These are phyloP conservation scores for Andinoacara biseriatus DNA, from an alignment of 2,113 vertebrate species.

Conservation along the genomic window DNA sequence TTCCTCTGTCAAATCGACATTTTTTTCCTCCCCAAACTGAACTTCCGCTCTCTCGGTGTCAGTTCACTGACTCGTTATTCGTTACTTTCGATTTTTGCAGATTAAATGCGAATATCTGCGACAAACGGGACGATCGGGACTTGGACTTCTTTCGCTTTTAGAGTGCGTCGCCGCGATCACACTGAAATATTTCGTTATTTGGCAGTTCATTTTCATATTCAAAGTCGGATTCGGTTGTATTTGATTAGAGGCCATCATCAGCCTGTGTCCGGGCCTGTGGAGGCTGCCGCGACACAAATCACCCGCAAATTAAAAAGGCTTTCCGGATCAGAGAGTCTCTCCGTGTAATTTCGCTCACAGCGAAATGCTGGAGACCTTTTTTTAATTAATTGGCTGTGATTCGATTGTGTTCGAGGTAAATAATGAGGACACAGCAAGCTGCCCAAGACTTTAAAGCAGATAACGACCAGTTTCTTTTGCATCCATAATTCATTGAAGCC, in stretches of 20 bases:
- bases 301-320: not conserved
- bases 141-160: too few relatives aligned
- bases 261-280: not conserved
- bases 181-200: slow-evolving; percentile 3
- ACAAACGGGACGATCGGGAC: not conserved
- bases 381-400: not conserved
- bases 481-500: not conserved
- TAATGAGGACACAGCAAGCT: not conserved
- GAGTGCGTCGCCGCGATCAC: not conserved
- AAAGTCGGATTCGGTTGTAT: not conserved
- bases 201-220: slow-evolving; percentile 20
- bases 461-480: not conserved
- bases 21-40: not conserved
- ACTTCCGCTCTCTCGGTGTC: not conserved
- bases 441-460: not conserved
- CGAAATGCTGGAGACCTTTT: not conserved
- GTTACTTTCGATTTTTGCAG: not conserved
- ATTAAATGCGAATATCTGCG: not conserved
- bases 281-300: not conserved
- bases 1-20: too few relatives aligned
- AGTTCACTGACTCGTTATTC: not conserved
- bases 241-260: not conserved
- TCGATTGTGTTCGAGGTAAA: not conserved
- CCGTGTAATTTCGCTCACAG: not conserved
- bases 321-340: not conserved